phyloP scores from a whole-genome alignment of 2,113 vertebrate species.

The Lynx canadensis region DNA sequence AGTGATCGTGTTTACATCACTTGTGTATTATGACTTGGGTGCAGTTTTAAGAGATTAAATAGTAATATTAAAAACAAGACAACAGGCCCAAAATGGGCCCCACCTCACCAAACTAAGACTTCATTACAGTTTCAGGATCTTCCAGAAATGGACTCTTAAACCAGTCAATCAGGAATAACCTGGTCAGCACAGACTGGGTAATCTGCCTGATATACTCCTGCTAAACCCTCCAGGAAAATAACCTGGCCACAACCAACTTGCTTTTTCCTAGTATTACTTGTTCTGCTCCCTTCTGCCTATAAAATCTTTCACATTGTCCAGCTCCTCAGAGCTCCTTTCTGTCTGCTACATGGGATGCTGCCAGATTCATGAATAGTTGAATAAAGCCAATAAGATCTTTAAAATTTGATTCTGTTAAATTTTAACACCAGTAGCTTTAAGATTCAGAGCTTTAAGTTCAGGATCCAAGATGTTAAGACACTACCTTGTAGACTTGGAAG shows the following conservation, averaged over 20 bases:
- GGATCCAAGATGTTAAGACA: background rate
- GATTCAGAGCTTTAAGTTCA: background rate
- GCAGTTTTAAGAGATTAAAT: slow-evolving; percentile 39
- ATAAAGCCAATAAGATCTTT: background rate
- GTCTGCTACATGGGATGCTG: background rate
- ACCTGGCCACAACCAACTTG: background rate
- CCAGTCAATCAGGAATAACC: background rate
- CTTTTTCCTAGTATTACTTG: background rate
- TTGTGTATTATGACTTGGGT: background rate
- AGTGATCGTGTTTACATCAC: background rate
- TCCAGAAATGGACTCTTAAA: background rate
- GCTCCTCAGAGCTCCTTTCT: background rate
- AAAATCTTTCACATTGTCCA: background rate
- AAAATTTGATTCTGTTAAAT: background rate
- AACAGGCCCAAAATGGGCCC: background rate
- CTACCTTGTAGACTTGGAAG: background rate
- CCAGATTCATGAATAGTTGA: background rate
- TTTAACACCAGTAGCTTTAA: background rate
- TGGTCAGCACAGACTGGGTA: background rate
- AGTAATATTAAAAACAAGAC: background rate
- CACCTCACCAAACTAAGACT: background rate
- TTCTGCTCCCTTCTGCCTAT: background rate
- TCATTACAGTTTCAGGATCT: background rate
- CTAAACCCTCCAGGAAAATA: background rate
- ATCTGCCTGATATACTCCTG: background rate